Evolutionary conservation across 2,797 vertebrate genomes (phyloP), one percentile per base, ranked within the genome.

Genomic region (Sylvilagus floridanus): DNA sequence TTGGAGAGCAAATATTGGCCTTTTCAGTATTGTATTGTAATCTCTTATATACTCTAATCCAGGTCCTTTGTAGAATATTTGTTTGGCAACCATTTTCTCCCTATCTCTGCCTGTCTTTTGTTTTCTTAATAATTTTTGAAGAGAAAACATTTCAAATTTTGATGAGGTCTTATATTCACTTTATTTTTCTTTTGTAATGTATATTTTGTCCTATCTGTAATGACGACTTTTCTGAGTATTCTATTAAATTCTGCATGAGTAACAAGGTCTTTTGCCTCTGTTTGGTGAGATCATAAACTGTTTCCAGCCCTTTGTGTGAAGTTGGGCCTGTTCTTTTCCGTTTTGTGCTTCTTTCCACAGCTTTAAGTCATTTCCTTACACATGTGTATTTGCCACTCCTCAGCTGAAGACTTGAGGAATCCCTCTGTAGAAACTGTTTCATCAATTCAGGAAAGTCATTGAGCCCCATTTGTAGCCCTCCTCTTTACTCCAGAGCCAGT

Each of bases 91-190:
- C 30, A 52, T 75, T 89, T 86, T 54, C 47, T 32, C 17, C 5
- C 60, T 26, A 2, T 79, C n/a, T 84, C 21, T 90, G 63, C 1
- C 47, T 62, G 19, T 9, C 11, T 77, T 78, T 68, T 0, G 16
- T 82, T 93, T 88, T 69, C 9, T 82, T 60, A 57, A 69, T 0
- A 75, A 2, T 1, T 42, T 35, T 83, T 78, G 30, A 63, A 72
- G 47, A 92, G 24, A 76, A 86, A 77, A 50, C 0, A 65, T 84
- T 75, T 79, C 50, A 79, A 79, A 72, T 76, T 93, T 88, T 75
- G 10, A 63, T 66, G 17, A 71, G 37, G 16, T 63, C 47, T 9
- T 57, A n/a, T 72, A 63, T 32, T 13, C 4, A 16, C 3, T 37
- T 65, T 81, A 26, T 13, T 65, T 66, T 42, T 10, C 5, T 62